These are phyloP conservation scores for Guaruba guarouba DNA, from an alignment of 2,113 vertebrate species.

Conservation along the genomic window DNA sequence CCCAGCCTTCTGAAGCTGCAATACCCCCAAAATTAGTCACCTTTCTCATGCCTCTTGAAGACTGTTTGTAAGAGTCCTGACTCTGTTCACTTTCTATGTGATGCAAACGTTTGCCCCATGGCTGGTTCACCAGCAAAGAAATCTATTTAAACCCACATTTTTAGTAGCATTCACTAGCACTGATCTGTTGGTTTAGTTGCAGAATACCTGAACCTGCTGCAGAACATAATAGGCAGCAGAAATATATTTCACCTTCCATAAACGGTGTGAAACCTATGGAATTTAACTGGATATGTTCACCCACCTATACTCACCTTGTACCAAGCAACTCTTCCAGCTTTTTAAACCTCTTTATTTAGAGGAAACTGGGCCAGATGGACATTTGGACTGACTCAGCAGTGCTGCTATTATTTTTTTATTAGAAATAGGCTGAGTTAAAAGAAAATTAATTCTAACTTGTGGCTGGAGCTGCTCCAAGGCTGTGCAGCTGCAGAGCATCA, in stretches of 20 bases:
- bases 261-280: neutral
- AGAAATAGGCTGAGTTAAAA: neutral
- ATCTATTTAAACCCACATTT: neutral
- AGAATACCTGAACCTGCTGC: neutral
- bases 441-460: neutral
- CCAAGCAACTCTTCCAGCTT: neutral
- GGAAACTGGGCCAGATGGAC: neutral
- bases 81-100: neutral
- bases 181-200: neutral
- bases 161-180: neutral
- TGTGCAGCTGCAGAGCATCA: neutral
- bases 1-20: rapidly evolving
- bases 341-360: neutral
- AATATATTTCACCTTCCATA: neutral
- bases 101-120: neutral
- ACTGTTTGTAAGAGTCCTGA: rapidly evolving
- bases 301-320: neutral
- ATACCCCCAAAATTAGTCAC: neutral
- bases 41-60: neutral
- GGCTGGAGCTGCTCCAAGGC: neutral
- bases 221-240: neutral
- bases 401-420: neutral
- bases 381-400: neutral
- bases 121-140: neutral
- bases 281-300: neutral